These are phyloP conservation scores for Temnothorax longispinosus DNA, from an alignment of 1,140 invertebrate genomes.

Conservation along the genomic window DNA sequence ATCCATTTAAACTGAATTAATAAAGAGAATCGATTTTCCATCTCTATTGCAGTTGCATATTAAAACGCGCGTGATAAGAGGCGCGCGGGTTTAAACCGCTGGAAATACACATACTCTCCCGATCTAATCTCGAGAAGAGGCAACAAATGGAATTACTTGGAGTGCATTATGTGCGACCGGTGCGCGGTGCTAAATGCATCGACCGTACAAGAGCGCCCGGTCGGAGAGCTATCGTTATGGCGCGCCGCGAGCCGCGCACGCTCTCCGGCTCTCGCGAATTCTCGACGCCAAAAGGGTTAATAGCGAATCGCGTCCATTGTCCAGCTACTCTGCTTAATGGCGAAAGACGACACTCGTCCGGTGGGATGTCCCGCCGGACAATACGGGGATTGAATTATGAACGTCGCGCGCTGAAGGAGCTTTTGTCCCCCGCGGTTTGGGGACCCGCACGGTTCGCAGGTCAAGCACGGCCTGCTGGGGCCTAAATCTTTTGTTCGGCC, in stretches of 20 bases:
- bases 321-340: slow-evolving; percentile 53
- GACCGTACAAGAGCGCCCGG: slow-evolving; percentile 12
- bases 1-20: neutral
- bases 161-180: slow-evolving; percentile 35
- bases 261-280: slow-evolving; percentile 15
- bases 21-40: neutral
- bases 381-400: slow-evolving; percentile 55
- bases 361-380: slow-evolving; percentile 24
- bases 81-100: neutral
- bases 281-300: slow-evolving; percentile 46
- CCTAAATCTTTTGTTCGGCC: slow-evolving; percentile 47
- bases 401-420: neutral
- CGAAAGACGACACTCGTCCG: slow-evolving; percentile 55
- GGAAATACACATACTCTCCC: neutral
- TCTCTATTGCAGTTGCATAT: neutral
- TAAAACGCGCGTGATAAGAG: neutral
- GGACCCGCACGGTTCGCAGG: neutral
- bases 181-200: slow-evolving; percentile 35
- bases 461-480: neutral
- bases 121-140: slow-evolving; percentile 17
- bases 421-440: slow-evolving; percentile 7
- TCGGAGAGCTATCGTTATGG: slow-evolving; percentile 9
- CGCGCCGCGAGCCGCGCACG: neutral
- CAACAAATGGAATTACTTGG: slow-evolving; percentile 35
- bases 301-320: slow-evolving; percentile 55